Conservation (phyloP, 2,888 invertebrate genomes). For the Biston stratarius region DNA sequence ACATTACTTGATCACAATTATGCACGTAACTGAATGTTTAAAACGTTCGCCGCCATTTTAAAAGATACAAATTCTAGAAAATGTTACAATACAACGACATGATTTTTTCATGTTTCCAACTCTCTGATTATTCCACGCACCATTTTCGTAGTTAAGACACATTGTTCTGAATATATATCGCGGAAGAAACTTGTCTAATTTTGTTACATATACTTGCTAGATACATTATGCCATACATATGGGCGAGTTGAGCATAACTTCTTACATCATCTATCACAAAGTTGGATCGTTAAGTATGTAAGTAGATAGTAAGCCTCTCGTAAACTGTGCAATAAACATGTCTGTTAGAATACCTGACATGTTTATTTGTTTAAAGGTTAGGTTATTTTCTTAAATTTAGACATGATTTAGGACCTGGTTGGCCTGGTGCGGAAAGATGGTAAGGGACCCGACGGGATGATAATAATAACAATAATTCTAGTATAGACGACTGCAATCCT, state of each 20-base stretch:
- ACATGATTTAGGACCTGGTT: too few relatives aligned
- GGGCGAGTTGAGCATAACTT: slow-evolving; percentile 49
- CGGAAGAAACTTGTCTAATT: slow-evolving; percentile 44
- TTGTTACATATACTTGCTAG: slow-evolving; percentile 38
- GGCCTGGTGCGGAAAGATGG: too few relatives aligned
- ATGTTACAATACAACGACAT: too few relatives aligned
- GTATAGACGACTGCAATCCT: too few relatives aligned
- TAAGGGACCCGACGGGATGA: too few relatives aligned
- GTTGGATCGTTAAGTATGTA: slow-evolving; percentile 61
- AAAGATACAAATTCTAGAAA: too few relatives aligned
- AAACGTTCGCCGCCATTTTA: too few relatives aligned
- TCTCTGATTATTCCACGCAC: slow-evolving; percentile 25
- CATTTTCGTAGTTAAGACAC: slow-evolving; percentile 27
- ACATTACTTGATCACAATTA: too few relatives aligned
- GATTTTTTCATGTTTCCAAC: too few relatives aligned
- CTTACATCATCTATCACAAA: slow-evolving; percentile 55
- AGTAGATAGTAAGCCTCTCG: slow-evolving; percentile 57
- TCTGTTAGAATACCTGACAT: slow-evolving; percentile 44
- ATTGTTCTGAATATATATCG: slow-evolving; percentile 31
- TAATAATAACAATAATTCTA: too few relatives aligned
- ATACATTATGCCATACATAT: slow-evolving; percentile 21
- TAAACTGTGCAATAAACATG: slow-evolving; percentile 55
- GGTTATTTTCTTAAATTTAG: background rate
- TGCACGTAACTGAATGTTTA: too few relatives aligned
- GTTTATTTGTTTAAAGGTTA: slow-evolving; percentile 9